Conservation (phyloP, 2,888 invertebrate species). For the Micoletzkya japonica region DNA sequence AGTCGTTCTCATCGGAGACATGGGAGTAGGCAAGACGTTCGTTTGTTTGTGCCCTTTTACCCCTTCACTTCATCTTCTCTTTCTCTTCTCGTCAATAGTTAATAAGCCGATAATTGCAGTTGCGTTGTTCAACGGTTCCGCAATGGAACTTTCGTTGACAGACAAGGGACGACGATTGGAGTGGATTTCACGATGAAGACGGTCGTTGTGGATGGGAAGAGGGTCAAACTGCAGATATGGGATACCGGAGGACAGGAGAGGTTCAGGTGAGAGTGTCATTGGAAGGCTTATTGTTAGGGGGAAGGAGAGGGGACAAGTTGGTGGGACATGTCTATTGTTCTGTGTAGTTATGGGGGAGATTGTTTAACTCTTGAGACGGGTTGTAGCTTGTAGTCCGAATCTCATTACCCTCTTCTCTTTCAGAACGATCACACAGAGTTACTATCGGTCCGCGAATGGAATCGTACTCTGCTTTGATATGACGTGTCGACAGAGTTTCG, state of each 20-base stretch:
- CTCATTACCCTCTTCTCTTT: too few relatives aligned
- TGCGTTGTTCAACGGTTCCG: conserved; percentile 93
- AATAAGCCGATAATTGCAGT: conserved; percentile 34
- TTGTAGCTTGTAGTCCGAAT: too few relatives aligned
- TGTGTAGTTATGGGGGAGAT: too few relatives aligned
- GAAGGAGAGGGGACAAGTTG: background rate
- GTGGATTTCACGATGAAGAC: conserved; percentile 99
- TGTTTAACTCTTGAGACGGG: too few relatives aligned
- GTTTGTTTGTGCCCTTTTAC: conserved; percentile 84
- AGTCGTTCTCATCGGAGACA: conserved; percentile 63
- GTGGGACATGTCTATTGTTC: too few relatives aligned
- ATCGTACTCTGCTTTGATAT: conserved; percentile 96
- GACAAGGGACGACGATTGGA: conserved; percentile 93
- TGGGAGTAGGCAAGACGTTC: conserved; percentile 69
- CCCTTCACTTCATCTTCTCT: background rate
- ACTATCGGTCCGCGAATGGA: conserved; percentile 93
- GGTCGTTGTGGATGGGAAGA: conserved; percentile 86
- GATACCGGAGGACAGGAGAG: conserved; percentile 95
- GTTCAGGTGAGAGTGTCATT: conserved; percentile 66
- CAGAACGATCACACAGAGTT: conserved; percentile 83
- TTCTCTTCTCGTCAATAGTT: background rate
- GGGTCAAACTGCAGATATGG: conserved; percentile 92
- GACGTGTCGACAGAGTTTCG: conserved; percentile 86
- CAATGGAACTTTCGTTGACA: conserved; percentile 90
- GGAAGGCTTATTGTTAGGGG: background rate